Evolutionary conservation across 2,113 vertebrate species (phyloP).

Genomic region (Burhinus bistriatus): DNA sequence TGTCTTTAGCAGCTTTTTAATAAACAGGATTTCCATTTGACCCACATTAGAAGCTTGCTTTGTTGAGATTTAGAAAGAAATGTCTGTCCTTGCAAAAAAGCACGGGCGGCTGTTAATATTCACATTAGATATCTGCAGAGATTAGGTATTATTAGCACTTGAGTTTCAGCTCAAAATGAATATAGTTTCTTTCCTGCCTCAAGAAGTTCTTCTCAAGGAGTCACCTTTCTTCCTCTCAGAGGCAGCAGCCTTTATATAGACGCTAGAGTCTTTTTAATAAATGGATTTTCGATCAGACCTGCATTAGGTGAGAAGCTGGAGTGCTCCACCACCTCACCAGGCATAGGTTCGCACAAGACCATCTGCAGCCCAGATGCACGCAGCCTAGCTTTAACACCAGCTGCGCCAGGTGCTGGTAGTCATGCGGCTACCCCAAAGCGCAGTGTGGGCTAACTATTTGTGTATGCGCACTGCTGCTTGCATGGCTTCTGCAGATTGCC

Average conservation of each 20-base stretch:
- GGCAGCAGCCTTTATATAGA: background rate
- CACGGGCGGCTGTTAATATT: background rate
- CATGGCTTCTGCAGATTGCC: background rate
- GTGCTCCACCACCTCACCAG: background rate
- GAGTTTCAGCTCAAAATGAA: background rate
- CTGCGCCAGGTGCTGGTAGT: background rate
- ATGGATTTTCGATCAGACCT: background rate
- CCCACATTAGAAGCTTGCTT: constrained; percentile 2
- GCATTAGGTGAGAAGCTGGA: background rate
- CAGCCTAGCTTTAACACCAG: background rate
- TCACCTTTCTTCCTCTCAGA: background rate
- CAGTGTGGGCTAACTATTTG: background rate
- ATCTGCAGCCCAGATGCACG: fast-evolving
- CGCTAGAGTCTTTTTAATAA: background rate
- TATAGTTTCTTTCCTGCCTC: background rate
- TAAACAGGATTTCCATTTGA: constrained; percentile 27
- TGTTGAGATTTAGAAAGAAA: constrained; percentile 19
- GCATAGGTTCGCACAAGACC: background rate
- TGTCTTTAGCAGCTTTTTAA: constrained; percentile 49
- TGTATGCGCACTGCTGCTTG: background rate
- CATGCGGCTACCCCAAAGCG: background rate
- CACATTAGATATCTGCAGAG: background rate
- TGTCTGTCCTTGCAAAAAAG: constrained; percentile 2
- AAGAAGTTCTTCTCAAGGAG: background rate
- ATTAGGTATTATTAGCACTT: background rate